Base-by-base conservation (phyloP, 2,797 vertebrate species). In the Craterocephalus amniculus region DNA sequence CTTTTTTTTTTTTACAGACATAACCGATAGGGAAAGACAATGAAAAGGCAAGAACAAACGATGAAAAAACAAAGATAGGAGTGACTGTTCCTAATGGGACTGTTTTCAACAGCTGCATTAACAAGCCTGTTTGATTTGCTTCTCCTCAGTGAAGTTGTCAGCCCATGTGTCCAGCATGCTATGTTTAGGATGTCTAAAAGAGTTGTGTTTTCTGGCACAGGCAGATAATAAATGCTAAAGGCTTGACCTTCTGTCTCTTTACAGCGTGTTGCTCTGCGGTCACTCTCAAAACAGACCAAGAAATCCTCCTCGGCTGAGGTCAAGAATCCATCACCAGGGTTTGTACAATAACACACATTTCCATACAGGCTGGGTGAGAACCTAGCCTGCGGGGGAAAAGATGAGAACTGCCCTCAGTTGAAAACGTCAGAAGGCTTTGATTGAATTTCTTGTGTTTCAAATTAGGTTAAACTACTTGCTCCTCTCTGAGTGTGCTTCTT, bases 71-170 rank as follows among this genome's bases (percentile, higher is more conserved):
- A 90, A 74, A 77, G 76, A 76, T 18, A 83, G 76, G 85, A 92
- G 74, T 77, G 91, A 88, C 84, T 82, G 81, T 60, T 80, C 83
- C 89, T 87, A 81, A 87, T 85, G 88, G 92, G 87, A 77, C 71
- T 72, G 79, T 89, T 91, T 89, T 91, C 91, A 89, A 88, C 93
- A 93, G 91, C 93, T 93, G 91, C 89, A 89, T 93, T 92, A 92
- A 93, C 90, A 92, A 87, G 77, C 74, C 83, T 79, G 86, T 88
- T 88, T 91, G 90, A 93, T 89, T 90, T 87, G 84, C 81, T 56
- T 60, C 76, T 87, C 89, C 87, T 74, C 83, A 80, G 91, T 88
- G 89, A 90, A 92, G 89, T 81, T 87, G 89, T 92, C 90, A 88
- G 83, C 76, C 91, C 86, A 76, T 90, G 91, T 87, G 91, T 91